phyloP scores from a whole-genome alignment of 2,888 invertebrate species.

The Cinara cedri region DNA sequence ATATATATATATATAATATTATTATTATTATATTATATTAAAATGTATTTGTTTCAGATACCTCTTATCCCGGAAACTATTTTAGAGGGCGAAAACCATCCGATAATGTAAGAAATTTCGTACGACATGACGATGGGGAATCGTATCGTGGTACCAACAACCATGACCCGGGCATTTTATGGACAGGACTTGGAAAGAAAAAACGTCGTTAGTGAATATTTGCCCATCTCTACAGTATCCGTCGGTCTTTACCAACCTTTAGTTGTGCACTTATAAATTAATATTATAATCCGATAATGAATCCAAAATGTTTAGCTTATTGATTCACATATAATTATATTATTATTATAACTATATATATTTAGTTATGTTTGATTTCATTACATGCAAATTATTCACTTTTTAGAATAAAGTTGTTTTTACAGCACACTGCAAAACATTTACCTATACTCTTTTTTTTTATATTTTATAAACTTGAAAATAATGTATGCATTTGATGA shows the following conservation, averaged over 20 bases:
- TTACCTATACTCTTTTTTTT: no score
- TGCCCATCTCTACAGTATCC: slow-evolving; percentile 2
- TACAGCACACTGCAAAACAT: background rate
- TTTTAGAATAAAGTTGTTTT: slow-evolving; percentile 23
- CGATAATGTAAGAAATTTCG: slow-evolving; percentile 67
- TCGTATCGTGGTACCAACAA: slow-evolving; percentile 70
- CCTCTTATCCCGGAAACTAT: slow-evolving; percentile 43
- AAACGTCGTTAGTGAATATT: slow-evolving; percentile 49
- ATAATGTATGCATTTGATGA: no score
- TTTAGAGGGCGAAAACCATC: slow-evolving; percentile 62
- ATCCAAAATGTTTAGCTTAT: background rate
- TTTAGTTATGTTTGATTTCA: slow-evolving; percentile 23
- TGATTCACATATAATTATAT: background rate
- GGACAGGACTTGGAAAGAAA: slow-evolving; percentile 70
- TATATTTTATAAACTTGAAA: no score
- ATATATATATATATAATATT: no score
- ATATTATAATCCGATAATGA: background rate
- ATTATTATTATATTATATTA: background rate
- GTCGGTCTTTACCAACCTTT: slow-evolving; percentile 22
- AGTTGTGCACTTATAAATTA: background rate
- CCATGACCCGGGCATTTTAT: slow-evolving; percentile 72
- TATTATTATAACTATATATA: no score
- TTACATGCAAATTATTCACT: background rate
- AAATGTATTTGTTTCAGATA: slow-evolving; percentile 29
- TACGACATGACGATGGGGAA: slow-evolving; percentile 67